Percentiles rank a stretch among this genome's conserved stretches.
These are phyloP conservation scores for Cossypha polioptera DNA, from an alignment of 2,797 vertebrate species.

Conservation along the genomic window DNA sequence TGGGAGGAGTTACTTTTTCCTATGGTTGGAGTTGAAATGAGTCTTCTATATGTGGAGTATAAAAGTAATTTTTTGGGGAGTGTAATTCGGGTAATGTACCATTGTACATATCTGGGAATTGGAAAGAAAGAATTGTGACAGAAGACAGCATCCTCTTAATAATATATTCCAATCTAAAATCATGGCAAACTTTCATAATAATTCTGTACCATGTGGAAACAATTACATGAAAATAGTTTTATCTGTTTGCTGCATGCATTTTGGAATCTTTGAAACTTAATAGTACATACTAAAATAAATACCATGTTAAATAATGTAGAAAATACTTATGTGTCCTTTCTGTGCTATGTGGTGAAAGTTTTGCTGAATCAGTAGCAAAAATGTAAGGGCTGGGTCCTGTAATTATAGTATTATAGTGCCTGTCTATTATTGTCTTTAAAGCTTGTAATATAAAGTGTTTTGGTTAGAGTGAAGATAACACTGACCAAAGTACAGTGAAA, in stretches of 20 bases:
- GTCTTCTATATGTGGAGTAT: neutral
- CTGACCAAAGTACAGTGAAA: neutral
- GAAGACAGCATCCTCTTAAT: neutral
- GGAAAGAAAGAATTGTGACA: neutral
- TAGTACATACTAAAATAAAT: neutral
- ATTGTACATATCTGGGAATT: neutral
- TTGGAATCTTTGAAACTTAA: neutral
- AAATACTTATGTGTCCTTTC: neutral
- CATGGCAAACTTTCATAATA: neutral
- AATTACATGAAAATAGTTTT: neutral
- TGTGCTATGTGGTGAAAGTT: neutral
- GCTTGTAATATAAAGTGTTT: neutral
- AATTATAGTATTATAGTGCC: constrained; percentile 13
- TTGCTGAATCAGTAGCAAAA: constrained; percentile 47
- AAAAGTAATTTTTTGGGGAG: neutral
- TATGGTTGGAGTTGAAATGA: neutral
- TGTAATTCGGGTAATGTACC: neutral
- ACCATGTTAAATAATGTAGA: neutral
- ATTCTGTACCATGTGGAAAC: neutral
- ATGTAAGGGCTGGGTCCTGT: constrained; percentile 2
- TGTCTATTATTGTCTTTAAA: constrained; percentile 21
- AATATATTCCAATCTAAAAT: neutral
- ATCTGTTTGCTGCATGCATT: neutral
- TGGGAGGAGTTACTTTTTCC: neutral
- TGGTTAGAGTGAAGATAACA: constrained; percentile 14